Base-by-base conservation (phyloP, 2,888 invertebrate species). In the Mythimna loreyi region DNA sequence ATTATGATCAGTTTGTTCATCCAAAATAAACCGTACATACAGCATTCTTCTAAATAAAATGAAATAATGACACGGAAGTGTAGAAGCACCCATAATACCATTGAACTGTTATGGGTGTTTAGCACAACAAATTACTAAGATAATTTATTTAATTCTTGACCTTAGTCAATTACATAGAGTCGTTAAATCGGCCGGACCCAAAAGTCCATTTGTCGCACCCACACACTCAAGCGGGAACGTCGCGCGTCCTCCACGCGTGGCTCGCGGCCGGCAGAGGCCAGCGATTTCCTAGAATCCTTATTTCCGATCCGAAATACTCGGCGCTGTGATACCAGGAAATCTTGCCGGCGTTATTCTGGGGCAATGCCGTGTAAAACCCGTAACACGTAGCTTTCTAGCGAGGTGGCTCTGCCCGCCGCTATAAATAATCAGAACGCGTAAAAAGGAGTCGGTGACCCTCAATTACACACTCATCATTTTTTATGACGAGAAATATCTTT, bases 281-380 rank as follows among this genome's bases (percentile, higher is more conserved):
- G 89, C 89, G 82, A 87, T 91, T 95, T 95, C 94, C 90, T 86
- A 89, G 95, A 95, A 95, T 92, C 92, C 91, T 92, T 92, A 92
- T 94, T 94, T 95, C 95, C 94, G 95, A 95, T 94, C 94, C 94
- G 93, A 95, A 95, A 94, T 92, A 94, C 93, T 87, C 91, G 89
- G 86, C 89, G 90, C 90, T 82, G 86, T 91, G 88, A 89, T 95
- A 95, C 95, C 90, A 90, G 92, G 94, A 95, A 94, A 91, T 93
- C 90, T 91, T 90, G 84, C 85, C 91, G 86, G 91, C 89, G 92
- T 93, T 94, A 94, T 94, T 94, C 93, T 92, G 94, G 93, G 93
- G 92, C 93, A 92, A 90, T 91, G 93, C 90, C 90, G 92, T 87
- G 93, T 94, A 89, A 92, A 92, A 93, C 92, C 86, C 93, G 91